Conservation (phyloP, 92 coral and sea anemone species). For the Siderastrea siderea region DNA sequence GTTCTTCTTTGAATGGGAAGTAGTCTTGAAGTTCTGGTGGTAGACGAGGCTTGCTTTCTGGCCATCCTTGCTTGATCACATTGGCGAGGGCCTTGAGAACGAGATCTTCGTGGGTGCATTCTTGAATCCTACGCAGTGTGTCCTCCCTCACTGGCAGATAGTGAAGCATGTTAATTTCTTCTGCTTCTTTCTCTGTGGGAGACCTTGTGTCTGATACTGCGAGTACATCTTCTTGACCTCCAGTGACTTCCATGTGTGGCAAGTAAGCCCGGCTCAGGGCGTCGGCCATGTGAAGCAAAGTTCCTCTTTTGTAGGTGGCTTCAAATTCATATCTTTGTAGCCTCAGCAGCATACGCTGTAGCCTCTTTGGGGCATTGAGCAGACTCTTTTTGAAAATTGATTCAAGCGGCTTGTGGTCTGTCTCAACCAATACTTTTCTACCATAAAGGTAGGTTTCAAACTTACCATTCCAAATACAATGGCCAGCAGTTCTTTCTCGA, state of each 20-base stretch:
- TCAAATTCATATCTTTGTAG: slow-evolving; percentile 60
- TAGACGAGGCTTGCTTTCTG: slow-evolving; percentile 16
- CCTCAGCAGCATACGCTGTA: slow-evolving; percentile 52
- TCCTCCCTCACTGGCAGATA: slow-evolving; percentile 34
- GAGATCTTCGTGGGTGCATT: slow-evolving; percentile 2
- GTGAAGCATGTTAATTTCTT: slow-evolving; percentile 31
- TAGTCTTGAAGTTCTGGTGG: slow-evolving; percentile 33
- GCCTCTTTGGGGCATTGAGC: slow-evolving; percentile 48
- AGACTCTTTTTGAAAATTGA: slow-evolving; percentile 53
- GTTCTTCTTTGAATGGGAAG: slow-evolving; percentile 45
- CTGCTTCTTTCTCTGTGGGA: slow-evolving; percentile 51
- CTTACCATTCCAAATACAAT: slow-evolving; percentile 73
- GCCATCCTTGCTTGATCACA: slow-evolving; percentile 53
- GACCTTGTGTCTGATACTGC: slow-evolving; percentile 31
- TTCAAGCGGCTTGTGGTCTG: slow-evolving; percentile 70
- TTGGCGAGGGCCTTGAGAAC: slow-evolving; percentile 15
- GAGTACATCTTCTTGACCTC: slow-evolving; percentile 13
- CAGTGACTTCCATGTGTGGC: neutral
- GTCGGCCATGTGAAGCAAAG: slow-evolving; percentile 50
- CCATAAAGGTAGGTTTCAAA: slow-evolving; percentile 71
- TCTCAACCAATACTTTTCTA: slow-evolving; percentile 53
- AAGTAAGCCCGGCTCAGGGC: slow-evolving; percentile 56
- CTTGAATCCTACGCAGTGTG: slow-evolving; percentile 36
- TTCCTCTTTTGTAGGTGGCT: slow-evolving; percentile 60
- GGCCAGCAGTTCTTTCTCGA: slow-evolving; percentile 66